Evolutionary conservation across 2,797 vertebrate genomes (phyloP).

Genomic region (Spondyliosoma cantharus): DNA sequence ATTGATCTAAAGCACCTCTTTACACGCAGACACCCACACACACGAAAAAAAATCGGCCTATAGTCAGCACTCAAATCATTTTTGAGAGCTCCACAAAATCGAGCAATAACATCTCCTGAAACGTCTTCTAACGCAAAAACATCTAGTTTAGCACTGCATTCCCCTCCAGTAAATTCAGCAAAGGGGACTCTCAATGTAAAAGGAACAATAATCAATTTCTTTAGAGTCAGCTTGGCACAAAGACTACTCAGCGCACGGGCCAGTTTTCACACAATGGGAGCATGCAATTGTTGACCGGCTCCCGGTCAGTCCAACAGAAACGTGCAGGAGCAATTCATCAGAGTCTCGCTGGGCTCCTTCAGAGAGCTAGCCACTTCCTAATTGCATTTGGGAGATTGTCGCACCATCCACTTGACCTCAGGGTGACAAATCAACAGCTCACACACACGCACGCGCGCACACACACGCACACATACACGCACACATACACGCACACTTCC

Average conservation of each 20-base stretch:
- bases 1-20: conserved; percentile 17
- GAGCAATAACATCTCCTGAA: conserved; percentile 17
- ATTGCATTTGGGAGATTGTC: conserved; percentile 79
- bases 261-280: conserved; percentile 21
- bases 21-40: not conserved
- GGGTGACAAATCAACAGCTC: conserved; percentile 68
- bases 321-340: conserved; percentile 67
- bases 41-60: conserved; percentile 24
- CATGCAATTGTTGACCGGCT: conserved; percentile 5
- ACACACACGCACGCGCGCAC: conserved; percentile 23
- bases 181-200: conserved; percentile 16
- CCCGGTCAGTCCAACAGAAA: conserved; percentile 59
- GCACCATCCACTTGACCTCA: conserved; percentile 74
- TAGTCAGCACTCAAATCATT: conserved; percentile 4
- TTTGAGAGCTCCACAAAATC: conserved; percentile 2
- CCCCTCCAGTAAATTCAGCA: conserved; percentile 14
- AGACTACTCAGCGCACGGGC: not conserved
- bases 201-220: conserved; percentile 23
- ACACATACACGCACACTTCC: conserved; percentile 21
- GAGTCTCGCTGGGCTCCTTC: conserved; percentile 61
- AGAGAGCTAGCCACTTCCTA: conserved; percentile 68
- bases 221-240: not conserved
- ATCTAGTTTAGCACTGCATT: conserved; percentile 31
- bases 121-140: conserved; percentile 24
- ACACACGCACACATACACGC: not conserved